Conservation (phyloP, 2,888 invertebrate species). For the Cremastinae sp. region DNA sequence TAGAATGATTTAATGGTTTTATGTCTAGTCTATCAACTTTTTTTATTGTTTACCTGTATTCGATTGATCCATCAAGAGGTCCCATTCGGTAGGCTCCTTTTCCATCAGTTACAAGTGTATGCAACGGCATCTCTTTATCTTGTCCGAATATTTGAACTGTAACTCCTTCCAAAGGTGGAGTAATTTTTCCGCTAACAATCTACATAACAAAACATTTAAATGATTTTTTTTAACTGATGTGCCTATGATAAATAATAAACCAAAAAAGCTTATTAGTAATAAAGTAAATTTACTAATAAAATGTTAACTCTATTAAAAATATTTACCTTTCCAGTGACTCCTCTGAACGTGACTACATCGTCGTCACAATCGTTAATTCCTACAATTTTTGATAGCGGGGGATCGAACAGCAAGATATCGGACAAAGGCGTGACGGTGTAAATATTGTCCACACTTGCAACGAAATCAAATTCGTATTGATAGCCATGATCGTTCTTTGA, state of each 20-base stretch:
- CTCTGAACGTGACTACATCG: slow-evolving; percentile 84
- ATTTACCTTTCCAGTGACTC: slow-evolving; percentile 81
- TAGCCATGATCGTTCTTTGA: slow-evolving; percentile 65
- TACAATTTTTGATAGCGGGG: slow-evolving; percentile 83
- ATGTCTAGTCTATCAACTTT: too few species aligned
- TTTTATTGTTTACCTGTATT: slow-evolving; percentile 86
- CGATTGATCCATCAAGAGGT: slow-evolving; percentile 88
- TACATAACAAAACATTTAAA: too few species aligned
- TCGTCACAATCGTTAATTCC: slow-evolving; percentile 86
- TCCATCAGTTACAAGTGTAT: slow-evolving; percentile 82
- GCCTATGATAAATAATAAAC: too few species aligned
- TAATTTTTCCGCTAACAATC: slow-evolving; percentile 75
- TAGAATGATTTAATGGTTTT: too few species aligned
- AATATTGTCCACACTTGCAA: slow-evolving; percentile 72
- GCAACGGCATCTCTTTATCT: slow-evolving; percentile 73
- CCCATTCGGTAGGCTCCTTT: slow-evolving; percentile 92
- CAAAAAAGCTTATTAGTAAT: too few species aligned
- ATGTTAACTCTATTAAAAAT: too few species aligned
- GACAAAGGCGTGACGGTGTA: slow-evolving; percentile 86
- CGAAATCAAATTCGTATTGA: slow-evolving; percentile 79
- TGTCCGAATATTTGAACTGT: slow-evolving; percentile 74
- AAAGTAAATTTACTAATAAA: too few species aligned
- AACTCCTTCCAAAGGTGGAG: slow-evolving; percentile 74
- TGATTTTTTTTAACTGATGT: too few species aligned
- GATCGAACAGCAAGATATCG: slow-evolving; percentile 86